Conservation (phyloP, 2,797 vertebrate genomes). For the Cynopterus sphinx region DNA sequence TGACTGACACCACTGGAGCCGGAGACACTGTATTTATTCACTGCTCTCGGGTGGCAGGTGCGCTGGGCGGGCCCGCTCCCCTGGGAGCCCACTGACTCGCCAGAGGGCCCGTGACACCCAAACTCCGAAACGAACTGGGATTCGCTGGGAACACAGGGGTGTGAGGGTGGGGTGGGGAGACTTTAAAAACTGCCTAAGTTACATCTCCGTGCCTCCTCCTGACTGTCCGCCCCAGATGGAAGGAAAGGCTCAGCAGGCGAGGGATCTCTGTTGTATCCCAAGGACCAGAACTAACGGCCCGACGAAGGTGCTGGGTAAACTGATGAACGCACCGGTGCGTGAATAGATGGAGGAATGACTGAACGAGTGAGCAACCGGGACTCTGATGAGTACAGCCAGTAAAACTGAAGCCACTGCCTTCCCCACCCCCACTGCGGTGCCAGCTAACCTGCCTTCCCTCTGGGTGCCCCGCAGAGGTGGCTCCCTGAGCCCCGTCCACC, state of each 20-base stretch:
- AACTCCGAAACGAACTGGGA: not conserved
- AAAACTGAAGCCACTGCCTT: not conserved
- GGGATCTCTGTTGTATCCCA: too few relatives aligned
- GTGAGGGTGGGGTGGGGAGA: too few relatives aligned
- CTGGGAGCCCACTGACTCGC: not conserved
- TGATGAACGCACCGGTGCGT: not conserved
- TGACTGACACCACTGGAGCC: not conserved
- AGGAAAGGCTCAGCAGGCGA: not conserved
- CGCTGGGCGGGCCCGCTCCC: not conserved
- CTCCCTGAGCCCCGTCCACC: too few relatives aligned
- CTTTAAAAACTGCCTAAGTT: not conserved
- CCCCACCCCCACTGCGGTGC: too few relatives aligned
- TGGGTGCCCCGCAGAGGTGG: not conserved
- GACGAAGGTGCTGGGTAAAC: too few relatives aligned
- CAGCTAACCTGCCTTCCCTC: not conserved
- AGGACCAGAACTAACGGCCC: not conserved
- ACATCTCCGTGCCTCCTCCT: not conserved
- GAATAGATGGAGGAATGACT: not conserved
- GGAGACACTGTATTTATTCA: not conserved
- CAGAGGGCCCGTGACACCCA: not conserved
- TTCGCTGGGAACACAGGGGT: not conserved
- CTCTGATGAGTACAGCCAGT: fast-evolving
- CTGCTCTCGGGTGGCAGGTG: not conserved
- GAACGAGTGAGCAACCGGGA: too few relatives aligned
- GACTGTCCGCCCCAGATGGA: not conserved